Base-by-base conservation (phyloP, 2,888 invertebrate genomes). In the Loripinus fragilis region DNA sequence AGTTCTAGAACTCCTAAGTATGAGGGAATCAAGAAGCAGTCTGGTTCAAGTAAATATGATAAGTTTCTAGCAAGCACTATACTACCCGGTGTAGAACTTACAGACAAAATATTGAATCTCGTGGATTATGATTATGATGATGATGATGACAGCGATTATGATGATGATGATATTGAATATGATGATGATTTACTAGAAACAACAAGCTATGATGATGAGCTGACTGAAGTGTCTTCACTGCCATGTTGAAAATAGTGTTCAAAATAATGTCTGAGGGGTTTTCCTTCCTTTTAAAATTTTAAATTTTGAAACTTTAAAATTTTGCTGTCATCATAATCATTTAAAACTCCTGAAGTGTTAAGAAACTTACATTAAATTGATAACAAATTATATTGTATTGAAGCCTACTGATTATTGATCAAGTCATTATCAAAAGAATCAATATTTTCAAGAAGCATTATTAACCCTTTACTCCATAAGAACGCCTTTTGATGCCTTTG, bases 211-310 rank as follows among this genome's bases (percentile, higher is more conserved):
- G 83, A 80, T 45, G 78, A 78, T 69, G 80, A 83, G 64, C 50
- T 83, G 20, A 83, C 84, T 3, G 84, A 84, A 73, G 84, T 84
- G 10, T 84, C 84, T 0, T 84, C 84, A 30, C 35, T 84, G 67
- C 84, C 83, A 17, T 83, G 80, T 69, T 83, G 33, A 76, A n/a
- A 35, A 35, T n/a, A n/a, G n/a, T n/a, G n/a, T n/a, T n/a, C n/a
- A n/a, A n/a, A n/a, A n/a, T n/a, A n/a, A n/a, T n/a, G n/a, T n/a
- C n/a, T n/a, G n/a, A n/a, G n/a, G n/a, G n/a, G n/a, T n/a, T n/a
- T n/a, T n/a, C n/a, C n/a, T n/a, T n/a, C n/a, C n/a, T n/a, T n/a
- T n/a, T n/a, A n/a, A n/a, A n/a, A n/a, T n/a, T n/a, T n/a, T n/a
- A n/a, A n/a, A n/a, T n/a, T n/a, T n/a, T n/a, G n/a, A n/a, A n/a